Evolutionary conservation across 1,140 invertebrate genomes (phyloP).

Genomic region (Panagrolaimus sp.): DNA sequence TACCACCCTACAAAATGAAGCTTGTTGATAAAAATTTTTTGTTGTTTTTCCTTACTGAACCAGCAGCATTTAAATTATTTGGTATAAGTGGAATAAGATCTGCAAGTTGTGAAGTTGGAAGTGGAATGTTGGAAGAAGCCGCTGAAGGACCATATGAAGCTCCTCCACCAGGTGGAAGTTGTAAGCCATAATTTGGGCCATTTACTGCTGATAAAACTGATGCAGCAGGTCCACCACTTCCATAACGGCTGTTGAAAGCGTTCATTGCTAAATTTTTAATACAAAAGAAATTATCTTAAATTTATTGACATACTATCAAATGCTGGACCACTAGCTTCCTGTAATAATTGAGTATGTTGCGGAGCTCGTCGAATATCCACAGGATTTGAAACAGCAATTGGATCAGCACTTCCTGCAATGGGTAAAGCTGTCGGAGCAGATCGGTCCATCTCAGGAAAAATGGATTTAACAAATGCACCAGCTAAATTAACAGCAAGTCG

Average conservation of each 20-base stretch:
- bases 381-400: neutral
- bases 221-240: constrained; percentile 4
- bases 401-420: neutral
- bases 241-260: neutral
- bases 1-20: neutral
- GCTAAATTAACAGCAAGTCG: constrained; percentile 15
- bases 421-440: constrained; percentile 3
- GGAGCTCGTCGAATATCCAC: constrained; percentile 11
- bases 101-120: neutral
- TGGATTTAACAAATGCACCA: constrained; percentile 14
- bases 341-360: neutral
- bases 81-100: neutral
- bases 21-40: too few species aligned
- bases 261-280: neutral
- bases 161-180: neutral
- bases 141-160: neutral
- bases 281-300: neutral
- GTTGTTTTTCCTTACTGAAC: neutral
- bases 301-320: neutral
- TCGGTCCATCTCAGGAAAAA: constrained; percentile 14
- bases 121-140: neutral
- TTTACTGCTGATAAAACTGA: neutral
- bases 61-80: constrained; percentile 1
- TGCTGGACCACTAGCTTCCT: neutral
- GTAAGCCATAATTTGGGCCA: neutral